Conservation (phyloP, 2,113 vertebrate genomes). For the Nothobranchius kuhntae region DNA sequence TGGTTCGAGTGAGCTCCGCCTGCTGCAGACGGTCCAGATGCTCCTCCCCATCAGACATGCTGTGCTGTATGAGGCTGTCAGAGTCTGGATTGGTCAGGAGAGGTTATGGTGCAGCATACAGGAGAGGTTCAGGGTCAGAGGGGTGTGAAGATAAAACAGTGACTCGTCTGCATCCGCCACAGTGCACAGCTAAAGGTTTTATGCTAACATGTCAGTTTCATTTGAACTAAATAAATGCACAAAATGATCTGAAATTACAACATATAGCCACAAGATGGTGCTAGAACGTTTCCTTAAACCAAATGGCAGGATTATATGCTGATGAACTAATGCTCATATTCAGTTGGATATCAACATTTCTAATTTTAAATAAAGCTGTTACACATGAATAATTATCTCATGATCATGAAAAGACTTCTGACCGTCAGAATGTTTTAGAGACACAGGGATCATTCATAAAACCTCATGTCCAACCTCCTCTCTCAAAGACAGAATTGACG, state of each 20-base stretch:
- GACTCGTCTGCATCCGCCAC: conserved; percentile 33
- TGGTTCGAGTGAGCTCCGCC: conserved; percentile 82
- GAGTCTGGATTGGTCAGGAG: conserved; percentile 80
- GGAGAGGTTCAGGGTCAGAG: conserved; percentile 61
- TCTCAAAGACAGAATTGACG: conserved; percentile 31
- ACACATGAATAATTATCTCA: conserved; percentile 33
- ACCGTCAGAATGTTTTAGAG: conserved; percentile 62
- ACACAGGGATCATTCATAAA: conserved; percentile 77
- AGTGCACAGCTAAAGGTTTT: not conserved
- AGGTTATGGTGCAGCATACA: conserved; percentile 56
- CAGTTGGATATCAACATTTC: not conserved
- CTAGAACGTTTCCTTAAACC: conserved; percentile 21
- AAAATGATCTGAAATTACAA: not conserved
- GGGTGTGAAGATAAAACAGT: conserved; percentile 53
- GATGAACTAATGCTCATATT: not conserved
- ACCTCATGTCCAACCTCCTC: conserved; percentile 45
- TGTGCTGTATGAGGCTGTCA: conserved; percentile 82
- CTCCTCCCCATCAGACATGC: conserved; percentile 85
- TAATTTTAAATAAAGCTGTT: conserved; percentile 38
- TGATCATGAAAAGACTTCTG: conserved; percentile 51
- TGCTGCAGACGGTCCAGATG: conserved; percentile 86
- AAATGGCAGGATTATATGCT: not conserved
- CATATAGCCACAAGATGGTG: conserved; percentile 51
- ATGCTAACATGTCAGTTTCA: not conserved
- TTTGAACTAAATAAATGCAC: not conserved